A percentile compares a stretch with the other conserved stretches of the same genome.
phyloP scores from a whole-genome alignment of 2,113 vertebrate genomes.

The Formicarius rufipectus region DNA sequence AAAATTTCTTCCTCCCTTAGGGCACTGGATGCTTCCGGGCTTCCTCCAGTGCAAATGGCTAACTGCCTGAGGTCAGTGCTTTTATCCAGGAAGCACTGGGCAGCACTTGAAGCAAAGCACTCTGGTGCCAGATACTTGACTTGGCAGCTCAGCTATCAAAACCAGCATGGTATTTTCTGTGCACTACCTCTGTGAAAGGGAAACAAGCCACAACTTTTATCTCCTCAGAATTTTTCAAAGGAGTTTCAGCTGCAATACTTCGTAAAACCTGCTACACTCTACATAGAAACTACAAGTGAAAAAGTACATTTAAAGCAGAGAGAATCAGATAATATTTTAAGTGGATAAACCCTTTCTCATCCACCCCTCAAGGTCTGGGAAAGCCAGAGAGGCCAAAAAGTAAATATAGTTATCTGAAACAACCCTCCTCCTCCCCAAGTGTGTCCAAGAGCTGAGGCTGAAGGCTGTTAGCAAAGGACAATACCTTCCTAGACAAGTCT shows the following conservation, averaged over 20 bases:
- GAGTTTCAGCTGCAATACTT: not conserved
- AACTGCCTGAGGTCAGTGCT: not conserved
- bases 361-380: not conserved
- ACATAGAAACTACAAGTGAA: not conserved
- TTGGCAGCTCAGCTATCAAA: slow-evolving; percentile 12
- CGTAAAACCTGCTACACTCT: not conserved
- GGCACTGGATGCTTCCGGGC: not conserved
- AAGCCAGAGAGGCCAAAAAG: not conserved
- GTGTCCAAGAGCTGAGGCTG: not conserved
- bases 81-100: not conserved
- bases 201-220: not conserved
- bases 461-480: not conserved
- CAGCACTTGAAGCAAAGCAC: not conserved
- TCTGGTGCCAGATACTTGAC: not conserved
- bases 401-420: not conserved
- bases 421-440: not conserved
- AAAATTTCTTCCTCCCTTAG: not conserved
- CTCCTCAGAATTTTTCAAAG: not conserved
- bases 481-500: not conserved
- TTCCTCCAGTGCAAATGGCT: not conserved
- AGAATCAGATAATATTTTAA: not conserved
- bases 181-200: not conserved
- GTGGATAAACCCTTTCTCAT: not conserved
- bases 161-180: not conserved
- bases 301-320: not conserved